phyloP scores from a whole-genome alignment of 2,797 vertebrate species.

The Falco naumanni region DNA sequence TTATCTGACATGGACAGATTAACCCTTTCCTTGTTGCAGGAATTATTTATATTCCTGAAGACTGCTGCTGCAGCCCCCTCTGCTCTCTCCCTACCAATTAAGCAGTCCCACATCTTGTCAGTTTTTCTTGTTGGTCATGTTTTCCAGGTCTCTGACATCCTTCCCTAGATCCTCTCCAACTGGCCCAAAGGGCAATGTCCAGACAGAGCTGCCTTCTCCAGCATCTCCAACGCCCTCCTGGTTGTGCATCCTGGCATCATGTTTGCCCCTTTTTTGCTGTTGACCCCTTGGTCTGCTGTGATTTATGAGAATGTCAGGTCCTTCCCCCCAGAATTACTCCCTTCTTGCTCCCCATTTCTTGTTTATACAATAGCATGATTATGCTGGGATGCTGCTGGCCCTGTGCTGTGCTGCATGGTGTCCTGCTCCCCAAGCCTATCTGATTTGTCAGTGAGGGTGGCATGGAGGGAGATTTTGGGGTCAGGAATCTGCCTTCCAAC shows the following conservation, averaged over 20 bases:
- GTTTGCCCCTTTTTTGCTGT: neutral
- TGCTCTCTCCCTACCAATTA: neutral
- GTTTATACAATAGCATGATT: neutral
- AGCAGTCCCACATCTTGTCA: neutral
- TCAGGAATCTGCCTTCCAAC: neutral
- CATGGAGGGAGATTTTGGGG: neutral
- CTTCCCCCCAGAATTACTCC: neutral
- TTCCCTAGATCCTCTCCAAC: neutral
- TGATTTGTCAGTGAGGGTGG: neutral
- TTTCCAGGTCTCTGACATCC: slow-evolving; percentile 2
- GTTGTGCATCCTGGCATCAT: fast-evolving
- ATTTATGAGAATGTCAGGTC: neutral
- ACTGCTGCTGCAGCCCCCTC: neutral
- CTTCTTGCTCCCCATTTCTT: neutral
- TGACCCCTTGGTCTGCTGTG: neutral
- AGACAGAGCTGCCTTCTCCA: neutral
- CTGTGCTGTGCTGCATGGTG: neutral
- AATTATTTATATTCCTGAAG: neutral
- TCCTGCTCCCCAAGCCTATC: neutral
- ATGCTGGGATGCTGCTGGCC: neutral
- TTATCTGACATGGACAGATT: neutral
- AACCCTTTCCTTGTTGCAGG: neutral
- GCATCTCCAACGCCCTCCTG: fast-evolving
- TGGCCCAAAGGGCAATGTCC: neutral
- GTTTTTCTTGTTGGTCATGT: neutral